A percentile compares a stretch with the other conserved stretches of the same genome.
Evolutionary conservation across 1,140 invertebrate genomes (phyloP).

Genomic region (Amyelois transitella): DNA sequence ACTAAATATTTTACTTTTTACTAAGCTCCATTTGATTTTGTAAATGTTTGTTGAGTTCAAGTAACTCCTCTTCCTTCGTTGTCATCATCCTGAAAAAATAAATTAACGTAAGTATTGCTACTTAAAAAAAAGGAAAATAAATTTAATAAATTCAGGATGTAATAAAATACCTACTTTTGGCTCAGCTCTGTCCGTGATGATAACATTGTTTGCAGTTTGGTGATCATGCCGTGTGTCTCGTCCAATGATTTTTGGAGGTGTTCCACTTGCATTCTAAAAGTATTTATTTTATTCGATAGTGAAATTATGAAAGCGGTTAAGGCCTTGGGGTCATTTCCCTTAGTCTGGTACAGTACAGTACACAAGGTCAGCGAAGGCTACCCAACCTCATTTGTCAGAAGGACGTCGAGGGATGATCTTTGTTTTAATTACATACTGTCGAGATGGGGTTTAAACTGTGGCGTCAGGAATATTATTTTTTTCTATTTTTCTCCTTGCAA

Average conservation of each 20-base stretch:
- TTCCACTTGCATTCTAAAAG: slow-evolving; percentile 50
- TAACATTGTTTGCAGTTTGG: slow-evolving; percentile 53
- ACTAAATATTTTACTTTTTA: slow-evolving; percentile 69
- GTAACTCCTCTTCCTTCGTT: slow-evolving; percentile 56
- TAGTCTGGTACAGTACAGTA: too few species aligned
- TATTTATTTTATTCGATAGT: too few species aligned
- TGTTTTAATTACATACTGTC: too few species aligned
- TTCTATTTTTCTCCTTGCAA: too few species aligned
- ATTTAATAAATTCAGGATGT: not conserved
- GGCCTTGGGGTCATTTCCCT: too few species aligned
- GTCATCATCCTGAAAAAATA: slow-evolving; percentile 47
- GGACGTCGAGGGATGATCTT: too few species aligned
- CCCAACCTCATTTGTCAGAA: too few species aligned
- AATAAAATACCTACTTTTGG: slow-evolving; percentile 43
- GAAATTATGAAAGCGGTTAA: too few species aligned
- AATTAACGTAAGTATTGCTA: not conserved
- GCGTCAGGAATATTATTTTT: too few species aligned
- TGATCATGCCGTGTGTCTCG: slow-evolving; percentile 55
- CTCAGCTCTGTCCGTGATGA: slow-evolving; percentile 48
- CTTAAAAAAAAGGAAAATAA: not conserved
- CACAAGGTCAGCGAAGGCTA: too few species aligned
- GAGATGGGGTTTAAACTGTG: too few species aligned
- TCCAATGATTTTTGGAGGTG: slow-evolving; percentile 61
- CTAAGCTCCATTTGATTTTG: slow-evolving; percentile 64
- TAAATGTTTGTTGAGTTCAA: slow-evolving; percentile 62